Base-by-base conservation (phyloP, 1,140 invertebrate species). In the Bombus soroeensis region DNA sequence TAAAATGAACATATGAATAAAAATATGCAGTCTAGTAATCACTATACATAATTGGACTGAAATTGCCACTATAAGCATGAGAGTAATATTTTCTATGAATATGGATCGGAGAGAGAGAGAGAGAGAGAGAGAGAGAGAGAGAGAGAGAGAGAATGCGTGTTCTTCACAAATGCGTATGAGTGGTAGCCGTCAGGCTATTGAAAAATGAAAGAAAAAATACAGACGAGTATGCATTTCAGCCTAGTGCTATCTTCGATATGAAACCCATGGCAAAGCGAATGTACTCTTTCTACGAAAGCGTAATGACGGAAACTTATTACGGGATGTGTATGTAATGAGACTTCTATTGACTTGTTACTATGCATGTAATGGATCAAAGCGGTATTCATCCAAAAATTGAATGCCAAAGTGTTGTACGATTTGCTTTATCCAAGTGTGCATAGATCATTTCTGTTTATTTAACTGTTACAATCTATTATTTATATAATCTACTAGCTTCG, bases 261-360 rank as follows among this genome's bases (percentile, higher is more conserved):
- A 53, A 79, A 71, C 47, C 68, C 37, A 72, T 81, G 34, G 47
- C 18, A 41, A 34, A 12, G 59, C 28, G 79, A 59, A 41, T 39
- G 28, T 37, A n/a, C 34, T 1, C 47, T 57, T 81, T 81, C 47
- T n/a, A 25, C 18, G 66, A 13, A 25, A 59, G 34, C 66, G 47
- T 71, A 81, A 81, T 81, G 79, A 71, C 79, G 47, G 66, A 81
- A 81, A 71, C 66, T 72, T 71, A 68, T 71, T 81, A 81, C 66
- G 34, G 25, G 79, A 72, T 81, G 37, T 32, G 66, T 47, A 9
- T 80, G 28, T 72, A 81, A 72, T 57, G 79, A 57, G 68, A 72
- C 34, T 57, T 81, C 47, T 59, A 53, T 81, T 6, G 25, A 68
- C 47, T 81, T 57, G 25, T 57, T 57, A 72, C 34, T 32, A 32